Conservation (phyloP, 2,113 vertebrate species). For the Pseudorasbora parva region DNA sequence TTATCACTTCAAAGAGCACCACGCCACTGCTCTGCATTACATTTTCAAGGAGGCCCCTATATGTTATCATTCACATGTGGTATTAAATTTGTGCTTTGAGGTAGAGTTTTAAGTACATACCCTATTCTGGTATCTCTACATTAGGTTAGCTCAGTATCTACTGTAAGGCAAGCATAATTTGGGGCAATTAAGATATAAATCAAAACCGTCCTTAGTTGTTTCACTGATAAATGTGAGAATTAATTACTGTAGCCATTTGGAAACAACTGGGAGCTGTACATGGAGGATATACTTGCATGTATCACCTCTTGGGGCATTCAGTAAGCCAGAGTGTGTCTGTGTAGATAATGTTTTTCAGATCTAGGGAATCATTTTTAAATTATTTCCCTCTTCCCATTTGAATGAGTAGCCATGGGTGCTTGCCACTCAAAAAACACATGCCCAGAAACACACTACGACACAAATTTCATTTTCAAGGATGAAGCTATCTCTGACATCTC, state of each 20-base stretch:
- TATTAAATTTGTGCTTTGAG: conserved; percentile 24
- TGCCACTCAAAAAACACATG: not conserved
- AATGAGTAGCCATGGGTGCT: conserved; percentile 49
- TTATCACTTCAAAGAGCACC: conserved; percentile 58
- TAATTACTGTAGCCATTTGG: conserved; percentile 35
- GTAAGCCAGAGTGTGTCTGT: conserved; percentile 46
- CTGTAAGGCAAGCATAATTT: conserved; percentile 47
- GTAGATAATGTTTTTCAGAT: conserved; percentile 64
- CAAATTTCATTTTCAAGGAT: conserved; percentile 54
- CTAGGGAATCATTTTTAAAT: conserved; percentile 67
- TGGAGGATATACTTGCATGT: conserved; percentile 35
- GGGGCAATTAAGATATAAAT: conserved; percentile 52
- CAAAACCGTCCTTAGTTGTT: conserved; percentile 26
- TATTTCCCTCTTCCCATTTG: conserved; percentile 54
- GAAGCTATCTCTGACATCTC: conserved; percentile 50
- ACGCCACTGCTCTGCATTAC: conserved; percentile 24
- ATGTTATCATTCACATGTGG: not conserved
- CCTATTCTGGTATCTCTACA: conserved; percentile 27
- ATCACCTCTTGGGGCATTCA: conserved; percentile 66
- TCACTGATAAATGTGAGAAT: conserved; percentile 39
- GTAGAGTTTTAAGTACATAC: conserved; percentile 1
- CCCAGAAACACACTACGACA: conserved; percentile 30
- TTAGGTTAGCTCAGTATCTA: conserved; percentile 26
- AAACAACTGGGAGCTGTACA: conserved; percentile 10
- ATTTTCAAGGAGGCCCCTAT: conserved; percentile 32